phyloP scores from a whole-genome alignment of 2,888 invertebrate genomes.

The Panzeria rudis region DNA sequence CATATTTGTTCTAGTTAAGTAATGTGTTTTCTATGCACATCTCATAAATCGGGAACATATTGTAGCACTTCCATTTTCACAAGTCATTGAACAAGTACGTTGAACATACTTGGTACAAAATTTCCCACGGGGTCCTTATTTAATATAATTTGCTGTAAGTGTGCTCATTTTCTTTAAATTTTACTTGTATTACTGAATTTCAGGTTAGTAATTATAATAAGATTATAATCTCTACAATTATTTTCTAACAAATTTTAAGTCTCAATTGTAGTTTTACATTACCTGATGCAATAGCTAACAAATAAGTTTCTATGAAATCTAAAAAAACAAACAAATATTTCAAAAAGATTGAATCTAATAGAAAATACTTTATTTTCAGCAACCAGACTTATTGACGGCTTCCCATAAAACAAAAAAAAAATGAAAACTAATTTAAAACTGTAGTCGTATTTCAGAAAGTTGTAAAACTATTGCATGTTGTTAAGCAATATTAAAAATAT shows the following conservation, averaged over 20 bases:
- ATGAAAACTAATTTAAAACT: conserved; percentile 9
- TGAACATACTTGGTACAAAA: no score
- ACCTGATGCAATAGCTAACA: background rate
- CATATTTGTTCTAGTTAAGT: no score
- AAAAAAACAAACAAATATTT: conserved; percentile 18
- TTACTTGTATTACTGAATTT: no score
- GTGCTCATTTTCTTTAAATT: no score
- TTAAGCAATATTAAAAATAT: conserved; percentile 13
- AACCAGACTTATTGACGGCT: conserved; percentile 58
- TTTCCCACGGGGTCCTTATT: no score
- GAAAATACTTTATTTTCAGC: conserved; percentile 28
- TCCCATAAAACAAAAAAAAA: conserved; percentile 18
- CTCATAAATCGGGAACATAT: no score
- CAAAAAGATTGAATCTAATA: conserved; percentile 7
- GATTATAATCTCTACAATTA: no score
- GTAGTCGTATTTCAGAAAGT: background rate
- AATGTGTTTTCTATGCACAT: no score
- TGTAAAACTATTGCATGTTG: conserved; percentile 55
- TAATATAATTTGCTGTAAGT: no score
- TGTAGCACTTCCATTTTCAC: no score
- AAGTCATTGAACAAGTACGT: no score
- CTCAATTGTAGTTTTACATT: background rate
- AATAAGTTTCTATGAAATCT: background rate
- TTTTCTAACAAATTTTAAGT: background rate
- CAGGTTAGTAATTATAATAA: no score